phyloP scores from a whole-genome alignment of 2,888 invertebrate genomes.

The Baronia brevicornis region DNA sequence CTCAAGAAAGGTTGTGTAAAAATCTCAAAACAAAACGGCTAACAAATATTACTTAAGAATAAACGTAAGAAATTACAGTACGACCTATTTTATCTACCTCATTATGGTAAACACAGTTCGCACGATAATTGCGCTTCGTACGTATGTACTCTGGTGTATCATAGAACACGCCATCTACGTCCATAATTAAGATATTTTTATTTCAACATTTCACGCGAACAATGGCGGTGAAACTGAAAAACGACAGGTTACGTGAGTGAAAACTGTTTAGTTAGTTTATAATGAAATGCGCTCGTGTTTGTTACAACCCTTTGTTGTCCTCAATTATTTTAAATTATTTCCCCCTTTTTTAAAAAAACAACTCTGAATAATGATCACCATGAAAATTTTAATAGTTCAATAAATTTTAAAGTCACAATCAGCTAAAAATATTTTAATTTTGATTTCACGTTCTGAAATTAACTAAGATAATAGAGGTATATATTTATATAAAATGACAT shows the following conservation, averaged over 20 bases:
- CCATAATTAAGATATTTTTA: slow-evolving; percentile 68
- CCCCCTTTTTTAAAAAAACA: too few relatives aligned
- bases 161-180: slow-evolving; percentile 57
- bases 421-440: too few relatives aligned
- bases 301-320: slow-evolving; percentile 21
- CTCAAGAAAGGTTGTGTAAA: too few relatives aligned
- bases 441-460: too few relatives aligned
- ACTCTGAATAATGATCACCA: too few relatives aligned
- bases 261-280: slow-evolving; percentile 21
- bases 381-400: too few relatives aligned
- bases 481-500: too few relatives aligned
- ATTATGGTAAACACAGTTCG: slow-evolving; percentile 61
- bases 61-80: slow-evolving; percentile 17
- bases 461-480: too few relatives aligned
- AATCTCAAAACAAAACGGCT: background rate
- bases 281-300: slow-evolving; percentile 27
- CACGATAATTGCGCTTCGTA: slow-evolving; percentile 59
- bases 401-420: too few relatives aligned
- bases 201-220: slow-evolving; percentile 59
- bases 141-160: slow-evolving; percentile 57
- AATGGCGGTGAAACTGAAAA: slow-evolving; percentile 28
- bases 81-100: slow-evolving; percentile 43
- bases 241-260: slow-evolving; percentile 26
- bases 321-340: background rate
- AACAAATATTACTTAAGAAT: slow-evolving; percentile 3